Base-by-base conservation (phyloP, 2,888 invertebrate genomes). In the Lissocephala sabroskyi region DNA sequence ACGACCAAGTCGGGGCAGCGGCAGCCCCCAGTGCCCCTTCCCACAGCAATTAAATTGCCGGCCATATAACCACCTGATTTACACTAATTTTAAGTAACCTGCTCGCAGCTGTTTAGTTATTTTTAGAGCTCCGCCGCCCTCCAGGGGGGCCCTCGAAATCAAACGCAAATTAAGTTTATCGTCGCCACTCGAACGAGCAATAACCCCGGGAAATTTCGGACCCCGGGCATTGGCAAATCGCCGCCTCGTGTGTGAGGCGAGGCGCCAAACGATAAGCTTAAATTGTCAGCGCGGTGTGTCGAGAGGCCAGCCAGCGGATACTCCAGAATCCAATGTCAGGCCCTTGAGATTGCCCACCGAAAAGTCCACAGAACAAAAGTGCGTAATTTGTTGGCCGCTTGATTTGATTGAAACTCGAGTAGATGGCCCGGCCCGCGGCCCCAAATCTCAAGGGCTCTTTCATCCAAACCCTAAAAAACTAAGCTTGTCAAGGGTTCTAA, bases 21-120 rank as follows among this genome's bases (percentile, higher is more conserved):
- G n/a, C n/a, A n/a, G n/a, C n/a, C n/a, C n/a, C n/a, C n/a, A n/a
- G n/a, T n/a, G n/a, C n/a, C n/a, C n/a, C n/a, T n/a, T n/a, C n/a
- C n/a, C n/a, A n/a, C n/a, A n/a, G 43, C 74, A 76, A 76, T 68
- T 68, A 70, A 62, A 23, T 23, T 23, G 23, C 23, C 7, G 3
- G 23, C 23, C 23, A 23, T 5, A 5, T 23, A 23, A 23, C 3
- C 23, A n/a, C 23, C 23, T 23, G 23, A 23, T n/a, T n/a, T n/a
- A n/a, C n/a, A 23, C 23, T 23, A 23, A 5, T 23, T 23, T 5
- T 23, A 23, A 23, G 7, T 23, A 23, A 5, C 23, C 7, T 23
- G 4, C 23, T 23, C 4, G 7, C 23, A 23, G 23, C 23, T 23
- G n/a, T n/a, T n/a, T n/a, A n/a, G n/a, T n/a, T n/a, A n/a, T n/a